Evolutionary conservation across 2,888 invertebrate species (phyloP), one percentile per base, ranked within the genome.

Genomic region (Rhagophthalmus giganteus): DNA sequence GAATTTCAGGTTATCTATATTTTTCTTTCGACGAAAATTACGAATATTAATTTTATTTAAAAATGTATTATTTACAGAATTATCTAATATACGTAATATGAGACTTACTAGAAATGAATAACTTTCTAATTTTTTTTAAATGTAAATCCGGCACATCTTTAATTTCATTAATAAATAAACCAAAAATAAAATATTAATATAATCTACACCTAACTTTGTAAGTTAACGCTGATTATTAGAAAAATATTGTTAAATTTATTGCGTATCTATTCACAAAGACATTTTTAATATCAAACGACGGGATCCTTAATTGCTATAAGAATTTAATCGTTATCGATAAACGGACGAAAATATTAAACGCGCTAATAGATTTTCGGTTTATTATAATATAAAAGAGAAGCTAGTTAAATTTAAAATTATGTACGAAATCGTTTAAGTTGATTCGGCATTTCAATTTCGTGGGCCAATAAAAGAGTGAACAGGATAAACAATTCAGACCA

Each of bases 401-500:
- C n/a, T n/a, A n/a, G n/a, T n/a, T n/a, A n/a, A n/a, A n/a, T 20
- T 20, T 20, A 20, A 20, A 20, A 7, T 20, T 20, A 20, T 20
- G 20, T 20, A 20, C 7, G 7, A 20, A 20, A 20, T 20, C 20
- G 7, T 20, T 20, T n/a, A 20, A 5, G 7, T 5, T 20, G 20
- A 20, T 20, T 20, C 20, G 20, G 20, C 7, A 20, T 20, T 20
- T 20, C 20, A 3, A 20, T 20, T 20, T 20, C 3, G 13, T 2
- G 20, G 20, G 10, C 26, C 11, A 34, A 44, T 26, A 30, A 31
- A 37, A 25, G 10, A 24, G 13, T 38, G 37, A 33, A 26, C 28
- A 38, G 31, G n/a, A 44, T 50, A 42, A 35, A 37, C 50, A 49
- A 45, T 51, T 40, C 45, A 27, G 38, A 45, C 47, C 26, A 33